Evolutionary conservation across 2,797 vertebrate genomes (phyloP).

Genomic region (Scolopax rusticola): DNA sequence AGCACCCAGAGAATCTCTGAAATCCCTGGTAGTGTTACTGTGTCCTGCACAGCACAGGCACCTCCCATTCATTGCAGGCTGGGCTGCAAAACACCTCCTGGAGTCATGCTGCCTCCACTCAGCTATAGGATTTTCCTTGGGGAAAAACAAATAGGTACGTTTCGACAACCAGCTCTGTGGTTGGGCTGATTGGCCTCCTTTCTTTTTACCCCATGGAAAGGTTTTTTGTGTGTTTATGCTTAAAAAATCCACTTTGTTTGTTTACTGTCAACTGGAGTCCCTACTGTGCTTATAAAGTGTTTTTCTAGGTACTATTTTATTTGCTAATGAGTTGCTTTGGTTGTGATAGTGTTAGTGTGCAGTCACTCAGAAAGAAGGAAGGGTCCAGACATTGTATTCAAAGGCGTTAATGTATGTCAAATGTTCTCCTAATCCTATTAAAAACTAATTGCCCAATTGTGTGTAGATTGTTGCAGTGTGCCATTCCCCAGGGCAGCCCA

Average conservation of each 20-base stretch:
- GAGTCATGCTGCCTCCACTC: neutral
- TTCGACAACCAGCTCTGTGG: neutral
- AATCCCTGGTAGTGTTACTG: fast-evolving
- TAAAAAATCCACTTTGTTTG: neutral
- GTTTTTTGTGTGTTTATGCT: neutral
- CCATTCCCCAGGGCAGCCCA: neutral
- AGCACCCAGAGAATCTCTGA: neutral
- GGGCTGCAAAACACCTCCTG: neutral
- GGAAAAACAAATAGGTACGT: neutral
- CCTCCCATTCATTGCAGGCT: neutral
- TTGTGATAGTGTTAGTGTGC: neutral
- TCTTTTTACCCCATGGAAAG: neutral
- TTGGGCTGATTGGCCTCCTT: neutral
- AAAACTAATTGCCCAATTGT: neutral
- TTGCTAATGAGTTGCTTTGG: neutral
- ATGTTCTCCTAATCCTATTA: neutral
- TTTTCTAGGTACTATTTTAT: neutral
- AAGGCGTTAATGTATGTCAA: neutral
- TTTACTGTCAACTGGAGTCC: neutral
- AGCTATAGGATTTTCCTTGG: fast-evolving
- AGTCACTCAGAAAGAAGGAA: neutral
- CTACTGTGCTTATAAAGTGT: neutral
- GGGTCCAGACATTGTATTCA: neutral
- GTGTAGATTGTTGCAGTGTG: neutral
- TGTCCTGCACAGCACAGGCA: neutral